phyloP scores from a whole-genome alignment of 2,113 vertebrate species.

The Malurus alboscapulatus region DNA sequence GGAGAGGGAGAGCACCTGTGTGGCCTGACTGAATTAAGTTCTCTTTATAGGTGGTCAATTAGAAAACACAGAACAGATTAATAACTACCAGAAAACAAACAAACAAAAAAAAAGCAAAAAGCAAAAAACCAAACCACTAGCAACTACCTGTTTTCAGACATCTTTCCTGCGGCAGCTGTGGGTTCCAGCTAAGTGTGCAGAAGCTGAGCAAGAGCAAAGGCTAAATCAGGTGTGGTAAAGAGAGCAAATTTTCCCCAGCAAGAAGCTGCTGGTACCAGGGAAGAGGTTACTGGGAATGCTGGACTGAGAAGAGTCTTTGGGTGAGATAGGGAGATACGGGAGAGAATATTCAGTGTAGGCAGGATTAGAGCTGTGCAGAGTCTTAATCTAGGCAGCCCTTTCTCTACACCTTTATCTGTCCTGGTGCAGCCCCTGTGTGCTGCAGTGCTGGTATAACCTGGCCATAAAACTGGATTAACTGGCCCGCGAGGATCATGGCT shows the following conservation, averaged over 20 bases:
- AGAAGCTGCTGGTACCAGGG: background rate
- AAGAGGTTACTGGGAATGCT: background rate
- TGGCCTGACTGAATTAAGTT: constrained; percentile 1
- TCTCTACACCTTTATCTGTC: constrained; percentile 59
- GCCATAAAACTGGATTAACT: constrained; percentile 70
- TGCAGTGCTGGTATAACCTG: constrained; percentile 61
- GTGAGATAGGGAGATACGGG: background rate
- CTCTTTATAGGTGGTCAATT: background rate
- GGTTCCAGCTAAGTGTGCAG: background rate
- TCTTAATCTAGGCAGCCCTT: constrained; percentile 51
- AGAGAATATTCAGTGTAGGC: constrained; percentile 24
- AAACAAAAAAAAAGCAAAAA: background rate
- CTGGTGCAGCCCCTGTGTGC: constrained; percentile 28
- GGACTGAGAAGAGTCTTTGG: background rate
- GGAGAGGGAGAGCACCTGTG: background rate
- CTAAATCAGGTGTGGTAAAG: constrained; percentile 44
- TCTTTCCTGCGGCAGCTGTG: background rate
- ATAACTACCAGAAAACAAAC: background rate
- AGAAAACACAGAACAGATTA: background rate
- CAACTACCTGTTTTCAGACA: background rate
- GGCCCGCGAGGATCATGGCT: constrained; percentile 37
- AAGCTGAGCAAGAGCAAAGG: constrained; percentile 10
- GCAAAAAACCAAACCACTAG: background rate
- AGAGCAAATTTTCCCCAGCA: background rate
- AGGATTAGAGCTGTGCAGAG: constrained; percentile 55